Evolutionary conservation across 2,888 invertebrate genomes (phyloP).

Genomic region (Crematogaster levior): DNA sequence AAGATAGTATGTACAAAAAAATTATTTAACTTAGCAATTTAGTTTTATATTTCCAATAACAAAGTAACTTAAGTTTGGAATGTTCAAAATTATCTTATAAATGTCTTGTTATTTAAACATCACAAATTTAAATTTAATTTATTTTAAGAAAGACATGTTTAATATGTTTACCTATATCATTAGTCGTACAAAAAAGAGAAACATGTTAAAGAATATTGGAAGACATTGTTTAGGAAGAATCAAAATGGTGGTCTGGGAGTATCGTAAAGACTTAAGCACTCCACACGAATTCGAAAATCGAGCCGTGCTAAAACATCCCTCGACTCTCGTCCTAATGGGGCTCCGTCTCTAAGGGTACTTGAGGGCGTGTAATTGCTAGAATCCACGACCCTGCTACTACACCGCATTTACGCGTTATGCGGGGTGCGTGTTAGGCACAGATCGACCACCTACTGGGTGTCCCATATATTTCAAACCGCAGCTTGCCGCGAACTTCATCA

Average conservation of each 20-base stretch:
- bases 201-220: background rate
- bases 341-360: conserved; percentile 83
- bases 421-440: conserved; percentile 76
- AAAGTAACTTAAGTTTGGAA: background rate
- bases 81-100: background rate
- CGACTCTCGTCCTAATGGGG: conserved; percentile 84
- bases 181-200: background rate
- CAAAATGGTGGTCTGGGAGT: conserved; percentile 28
- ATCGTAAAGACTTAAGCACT: conserved; percentile 53
- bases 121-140: background rate
- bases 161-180: background rate
- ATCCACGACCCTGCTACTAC: conserved; percentile 84
- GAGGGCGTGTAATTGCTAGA: conserved; percentile 85
- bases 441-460: conserved; percentile 80
- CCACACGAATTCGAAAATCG: conserved; percentile 78
- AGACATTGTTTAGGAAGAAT: conserved; percentile 16
- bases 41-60: background rate
- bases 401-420: conserved; percentile 82
- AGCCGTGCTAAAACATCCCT: conserved; percentile 81
- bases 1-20: background rate
- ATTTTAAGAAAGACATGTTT: background rate
- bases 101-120: background rate
- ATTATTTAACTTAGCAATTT: background rate
- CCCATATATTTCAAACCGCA: conserved; percentile 61
- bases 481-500: conserved; percentile 46